Percentiles rank a stretch among this genome's conserved stretches.
These are phyloP conservation scores for Cladorhizidae sp. DNA, from an alignment of 37 sponge, comb jelly and placozoan species.

Conservation along the genomic window DNA sequence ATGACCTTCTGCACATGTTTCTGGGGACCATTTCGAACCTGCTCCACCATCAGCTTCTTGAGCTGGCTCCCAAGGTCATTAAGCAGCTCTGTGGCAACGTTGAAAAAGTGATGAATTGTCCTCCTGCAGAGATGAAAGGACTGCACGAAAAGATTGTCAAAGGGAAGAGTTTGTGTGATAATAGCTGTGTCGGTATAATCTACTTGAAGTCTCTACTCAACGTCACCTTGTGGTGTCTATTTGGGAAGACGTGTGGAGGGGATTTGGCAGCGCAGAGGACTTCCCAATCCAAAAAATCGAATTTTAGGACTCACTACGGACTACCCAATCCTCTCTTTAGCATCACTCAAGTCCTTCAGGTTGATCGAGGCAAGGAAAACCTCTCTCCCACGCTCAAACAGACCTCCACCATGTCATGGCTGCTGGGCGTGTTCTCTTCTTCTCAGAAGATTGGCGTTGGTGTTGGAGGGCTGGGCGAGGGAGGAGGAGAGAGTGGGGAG, in stretches of 20 bases:
- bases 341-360: background rate
- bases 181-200: background rate
- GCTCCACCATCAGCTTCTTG: conserved; percentile 19
- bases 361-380: background rate
- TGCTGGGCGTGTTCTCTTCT: conserved; percentile 39
- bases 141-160: background rate
- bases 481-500: background rate
- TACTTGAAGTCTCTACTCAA: conserved; percentile 19
- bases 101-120: background rate
- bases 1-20: conserved; percentile 24
- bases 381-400: conserved; percentile 22
- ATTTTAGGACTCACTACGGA: conserved; percentile 9
- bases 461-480: background rate
- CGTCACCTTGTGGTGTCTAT: conserved; percentile 33
- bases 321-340: conserved; percentile 22
- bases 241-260: background rate
- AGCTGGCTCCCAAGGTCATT: conserved; percentile 36
- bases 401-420: conserved; percentile 50
- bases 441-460: background rate
- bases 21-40: conserved; percentile 27
- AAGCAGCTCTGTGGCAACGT: conserved; percentile 35
- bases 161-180: background rate
- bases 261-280: background rate
- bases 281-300: background rate
- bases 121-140: background rate